phyloP scores from a whole-genome alignment of 2,113 vertebrate species.

The Enhydra lutris region DNA sequence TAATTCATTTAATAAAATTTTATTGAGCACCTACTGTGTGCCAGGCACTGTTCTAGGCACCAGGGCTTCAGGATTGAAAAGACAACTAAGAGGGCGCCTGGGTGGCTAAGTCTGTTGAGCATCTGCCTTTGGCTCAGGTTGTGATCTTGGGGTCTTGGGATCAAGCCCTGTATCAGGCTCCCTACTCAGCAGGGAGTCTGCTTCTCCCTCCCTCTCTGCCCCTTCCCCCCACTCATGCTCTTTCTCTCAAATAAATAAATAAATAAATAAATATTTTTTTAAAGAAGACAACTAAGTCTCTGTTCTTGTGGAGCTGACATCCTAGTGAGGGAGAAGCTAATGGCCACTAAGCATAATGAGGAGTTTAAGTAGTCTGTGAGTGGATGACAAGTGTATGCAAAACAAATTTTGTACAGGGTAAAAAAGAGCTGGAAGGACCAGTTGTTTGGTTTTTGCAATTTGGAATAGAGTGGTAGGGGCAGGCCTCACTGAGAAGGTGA shows the following conservation, averaged over 20 bases:
- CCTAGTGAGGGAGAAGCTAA: not conserved
- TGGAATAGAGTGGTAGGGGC: not conserved
- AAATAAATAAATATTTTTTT: no score
- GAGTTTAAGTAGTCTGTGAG: not conserved
- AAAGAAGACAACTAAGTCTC: not conserved
- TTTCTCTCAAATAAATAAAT: no score
- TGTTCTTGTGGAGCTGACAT: not conserved
- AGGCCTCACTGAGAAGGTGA: not conserved
- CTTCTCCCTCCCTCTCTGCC: no score
- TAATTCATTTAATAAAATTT: not conserved
- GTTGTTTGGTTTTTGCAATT: not conserved
- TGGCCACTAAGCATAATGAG: not conserved
- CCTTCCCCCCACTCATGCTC: no score
- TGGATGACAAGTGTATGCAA: not conserved
- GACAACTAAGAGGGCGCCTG: not conserved
- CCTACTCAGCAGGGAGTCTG: no score
- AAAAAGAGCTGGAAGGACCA: not conserved
- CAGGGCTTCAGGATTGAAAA: not conserved
- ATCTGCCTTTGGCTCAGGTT: no score
- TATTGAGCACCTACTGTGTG: not conserved
- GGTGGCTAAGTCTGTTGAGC: no score
- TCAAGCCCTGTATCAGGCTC: no score
- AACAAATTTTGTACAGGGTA: not conserved
- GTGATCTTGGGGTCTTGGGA: no score
- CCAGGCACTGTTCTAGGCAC: not conserved